phyloP scores from a whole-genome alignment of 2,113 vertebrate genomes.

The Mustelus asterias region DNA sequence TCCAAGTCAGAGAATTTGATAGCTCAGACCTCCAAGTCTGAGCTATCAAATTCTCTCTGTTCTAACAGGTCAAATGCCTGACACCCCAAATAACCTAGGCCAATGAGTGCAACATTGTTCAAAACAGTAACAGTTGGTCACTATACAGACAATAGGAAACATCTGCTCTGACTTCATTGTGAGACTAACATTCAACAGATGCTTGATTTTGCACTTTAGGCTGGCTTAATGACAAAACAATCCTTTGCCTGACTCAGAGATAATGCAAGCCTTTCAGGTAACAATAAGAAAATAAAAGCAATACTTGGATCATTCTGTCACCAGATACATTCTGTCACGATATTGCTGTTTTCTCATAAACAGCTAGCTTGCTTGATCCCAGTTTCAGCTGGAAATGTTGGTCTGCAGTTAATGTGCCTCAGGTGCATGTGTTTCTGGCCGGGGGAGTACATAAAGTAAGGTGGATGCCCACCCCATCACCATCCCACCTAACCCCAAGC shows the following conservation, averaged over 20 bases:
- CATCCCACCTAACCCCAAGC: too few species aligned
- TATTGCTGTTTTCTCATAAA: not conserved
- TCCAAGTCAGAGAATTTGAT: not conserved
- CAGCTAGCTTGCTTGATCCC: not conserved
- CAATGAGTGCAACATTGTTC: not conserved
- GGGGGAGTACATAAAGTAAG: too few species aligned
- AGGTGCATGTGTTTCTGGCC: too few species aligned
- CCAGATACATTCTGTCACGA: not conserved
- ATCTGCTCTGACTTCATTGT: conserved; percentile 43
- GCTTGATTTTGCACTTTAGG: conserved; percentile 42
- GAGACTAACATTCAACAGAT: conserved; percentile 44
- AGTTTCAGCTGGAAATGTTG: not conserved
- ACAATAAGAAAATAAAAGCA: not conserved
- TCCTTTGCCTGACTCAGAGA: not conserved
- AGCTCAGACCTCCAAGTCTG: not conserved
- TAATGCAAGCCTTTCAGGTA: not conserved
- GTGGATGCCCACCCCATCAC: too few species aligned
- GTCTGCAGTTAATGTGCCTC: too few species aligned
- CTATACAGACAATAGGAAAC: conserved; percentile 39
- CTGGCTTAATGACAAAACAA: conserved; percentile 42
- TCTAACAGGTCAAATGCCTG: not conserved
- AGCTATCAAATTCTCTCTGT: not conserved
- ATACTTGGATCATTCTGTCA: not conserved
- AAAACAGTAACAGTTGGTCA: not conserved
- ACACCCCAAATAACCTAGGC: not conserved